Percentiles rank a stretch among this genome's conserved stretches.
Conservation (phyloP, 2,888 invertebrate genomes). For the Eristalis intricaria region DNA sequence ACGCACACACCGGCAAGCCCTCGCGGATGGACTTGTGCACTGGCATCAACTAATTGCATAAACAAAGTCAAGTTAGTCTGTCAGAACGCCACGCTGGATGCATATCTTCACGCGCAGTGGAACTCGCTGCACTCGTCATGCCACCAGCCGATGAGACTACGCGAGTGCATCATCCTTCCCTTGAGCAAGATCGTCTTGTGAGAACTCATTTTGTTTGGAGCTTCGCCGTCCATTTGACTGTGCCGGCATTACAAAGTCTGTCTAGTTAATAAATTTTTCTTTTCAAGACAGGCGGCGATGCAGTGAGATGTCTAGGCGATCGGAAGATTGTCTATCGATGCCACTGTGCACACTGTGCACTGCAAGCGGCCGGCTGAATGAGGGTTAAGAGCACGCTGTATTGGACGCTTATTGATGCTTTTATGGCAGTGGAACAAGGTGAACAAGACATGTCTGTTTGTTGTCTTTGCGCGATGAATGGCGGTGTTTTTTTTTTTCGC, state of each 20-base stretch:
- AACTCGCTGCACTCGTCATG: background rate
- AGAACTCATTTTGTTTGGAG: constrained; percentile 29
- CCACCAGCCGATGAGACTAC: background rate
- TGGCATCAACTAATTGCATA: constrained; percentile 66
- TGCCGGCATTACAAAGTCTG: constrained; percentile 36
- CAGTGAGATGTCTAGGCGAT: constrained; percentile 51
- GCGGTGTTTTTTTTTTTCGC: background rate
- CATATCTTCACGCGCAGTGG: constrained; percentile 39
- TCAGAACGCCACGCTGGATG: constrained; percentile 53
- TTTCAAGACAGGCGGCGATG: constrained; percentile 40
- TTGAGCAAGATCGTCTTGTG: background rate
- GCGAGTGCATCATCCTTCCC: background rate
- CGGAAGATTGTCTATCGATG: constrained; percentile 26
- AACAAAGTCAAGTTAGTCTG: constrained; percentile 70
- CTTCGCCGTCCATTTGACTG: constrained; percentile 36
- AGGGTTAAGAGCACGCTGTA: background rate
- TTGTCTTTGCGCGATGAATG: background rate
- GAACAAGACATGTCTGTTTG: background rate
- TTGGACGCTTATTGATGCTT: constrained; percentile 35
- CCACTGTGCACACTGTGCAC: constrained; percentile 6
- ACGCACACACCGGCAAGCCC: background rate
- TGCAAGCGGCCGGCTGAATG: background rate
- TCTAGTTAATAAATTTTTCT: constrained; percentile 53
- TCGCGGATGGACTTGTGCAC: background rate
- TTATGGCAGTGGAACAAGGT: constrained; percentile 64